Percentiles rank a stretch among this genome's conserved stretches.
phyloP scores from a whole-genome alignment of 2,113 vertebrate species.

The Barnardius zonarius region DNA sequence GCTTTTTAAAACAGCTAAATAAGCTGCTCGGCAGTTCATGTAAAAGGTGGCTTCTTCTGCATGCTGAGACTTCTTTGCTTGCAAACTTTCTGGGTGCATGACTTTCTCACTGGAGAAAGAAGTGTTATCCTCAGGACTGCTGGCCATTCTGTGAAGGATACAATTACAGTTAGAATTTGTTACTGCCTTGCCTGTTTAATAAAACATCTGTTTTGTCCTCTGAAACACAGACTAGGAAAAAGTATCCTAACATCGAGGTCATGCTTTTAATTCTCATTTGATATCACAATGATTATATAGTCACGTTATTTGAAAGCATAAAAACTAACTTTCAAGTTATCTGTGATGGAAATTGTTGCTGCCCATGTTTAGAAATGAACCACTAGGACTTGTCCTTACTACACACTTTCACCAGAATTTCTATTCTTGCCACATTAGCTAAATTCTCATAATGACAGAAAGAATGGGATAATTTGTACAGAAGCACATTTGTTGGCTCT shows the following conservation, averaged over 20 bases:
- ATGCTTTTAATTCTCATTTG: not conserved
- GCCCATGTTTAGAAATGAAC: not conserved
- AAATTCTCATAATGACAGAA: not conserved
- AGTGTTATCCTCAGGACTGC: slow-evolving; percentile 13
- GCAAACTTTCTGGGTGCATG: not conserved
- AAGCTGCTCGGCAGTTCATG: slow-evolving; percentile 84
- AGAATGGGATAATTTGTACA: not conserved
- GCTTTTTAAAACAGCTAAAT: slow-evolving; percentile 86
- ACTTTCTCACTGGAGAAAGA: slow-evolving; percentile 29
- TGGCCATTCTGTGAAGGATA: slow-evolving; percentile 72
- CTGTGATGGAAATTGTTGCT: not conserved
- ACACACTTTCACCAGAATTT: not conserved
- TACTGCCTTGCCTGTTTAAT: not conserved
- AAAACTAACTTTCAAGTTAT: not conserved
- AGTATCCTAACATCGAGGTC: not conserved
- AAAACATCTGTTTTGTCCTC: not conserved
- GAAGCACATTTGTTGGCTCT: not conserved
- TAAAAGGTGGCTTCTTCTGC: slow-evolving; percentile 86
- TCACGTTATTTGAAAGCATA: not conserved
- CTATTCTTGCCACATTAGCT: not conserved
- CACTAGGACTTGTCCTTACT: not conserved
- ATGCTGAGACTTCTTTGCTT: slow-evolving; percentile 59
- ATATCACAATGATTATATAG: not conserved
- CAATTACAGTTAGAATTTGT: not conserved
- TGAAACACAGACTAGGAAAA: not conserved